These are phyloP conservation scores for Scotopteryx bipunctaria DNA, from an alignment of 2,888 invertebrate species.

Conservation along the genomic window DNA sequence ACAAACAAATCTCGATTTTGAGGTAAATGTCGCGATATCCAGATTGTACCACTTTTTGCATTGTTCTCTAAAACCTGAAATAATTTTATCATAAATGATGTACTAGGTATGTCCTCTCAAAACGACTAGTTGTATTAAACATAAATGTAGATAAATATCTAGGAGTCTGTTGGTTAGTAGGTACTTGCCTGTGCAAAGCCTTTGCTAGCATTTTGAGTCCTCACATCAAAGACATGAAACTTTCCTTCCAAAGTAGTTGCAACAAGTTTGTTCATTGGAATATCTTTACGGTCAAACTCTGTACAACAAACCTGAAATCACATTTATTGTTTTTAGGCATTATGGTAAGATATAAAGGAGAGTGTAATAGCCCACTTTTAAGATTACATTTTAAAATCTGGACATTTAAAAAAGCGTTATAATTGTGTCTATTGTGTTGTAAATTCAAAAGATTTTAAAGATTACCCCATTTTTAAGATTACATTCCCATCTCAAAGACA, in stretches of 20 bases:
- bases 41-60: conserved; percentile 89
- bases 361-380: background rate
- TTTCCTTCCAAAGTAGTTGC: conserved; percentile 96
- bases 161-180: background rate
- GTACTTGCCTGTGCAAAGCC: conserved; percentile 89
- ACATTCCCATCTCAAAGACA: conserved; percentile 94
- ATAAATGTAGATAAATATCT: background rate
- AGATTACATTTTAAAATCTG: too few relatives aligned
- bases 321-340: too few relatives aligned
- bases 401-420: too few relatives aligned
- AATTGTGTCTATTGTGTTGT: too few relatives aligned
- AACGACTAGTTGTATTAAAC: too few relatives aligned
- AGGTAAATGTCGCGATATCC: conserved; percentile 94
- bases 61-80: conserved; percentile 69
- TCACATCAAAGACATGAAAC: conserved; percentile 93
- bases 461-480: conserved; percentile 94
- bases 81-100: too few relatives aligned
- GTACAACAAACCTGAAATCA: conserved; percentile 87
- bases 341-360: too few relatives aligned
- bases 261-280: conserved; percentile 96
- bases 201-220: conserved; percentile 93
- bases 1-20: conserved; percentile 97
- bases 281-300: conserved; percentile 97
- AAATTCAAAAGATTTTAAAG: conserved; percentile 31
- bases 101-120: too few relatives aligned